These are phyloP conservation scores for Semaprochilodus insignis DNA, from an alignment of 2,797 vertebrate species.

Conservation along the genomic window DNA sequence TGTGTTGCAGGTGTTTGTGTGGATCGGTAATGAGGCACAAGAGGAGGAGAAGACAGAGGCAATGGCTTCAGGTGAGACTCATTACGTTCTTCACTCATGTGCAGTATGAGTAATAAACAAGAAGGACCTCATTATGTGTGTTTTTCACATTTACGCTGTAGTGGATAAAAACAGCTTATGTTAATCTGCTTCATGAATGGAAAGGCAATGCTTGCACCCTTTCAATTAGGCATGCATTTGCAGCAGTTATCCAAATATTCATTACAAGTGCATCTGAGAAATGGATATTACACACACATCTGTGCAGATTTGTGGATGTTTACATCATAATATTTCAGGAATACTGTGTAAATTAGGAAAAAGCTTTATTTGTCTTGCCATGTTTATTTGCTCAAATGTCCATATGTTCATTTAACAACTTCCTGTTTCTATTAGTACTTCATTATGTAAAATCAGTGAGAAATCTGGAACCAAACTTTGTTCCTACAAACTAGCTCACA, in stretches of 20 bases:
- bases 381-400: no score
- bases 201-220: neutral
- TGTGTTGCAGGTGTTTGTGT: slow-evolving; percentile 90
- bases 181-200: neutral
- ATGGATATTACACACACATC: neutral
- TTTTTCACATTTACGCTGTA: slow-evolving; percentile 1
- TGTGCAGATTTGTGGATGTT: neutral
- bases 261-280: neutral
- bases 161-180: slow-evolving; percentile 5
- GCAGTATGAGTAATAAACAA: neutral
- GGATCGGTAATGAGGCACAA: slow-evolving; percentile 95
- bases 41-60: slow-evolving; percentile 96
- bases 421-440: no score
- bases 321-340: neutral
- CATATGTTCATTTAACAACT: no score
- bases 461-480: no score
- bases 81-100: slow-evolving; percentile 32
- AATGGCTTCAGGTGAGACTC: slow-evolving; percentile 84
- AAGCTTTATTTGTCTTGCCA: no score
- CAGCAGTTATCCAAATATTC: neutral
- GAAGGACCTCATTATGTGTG: slow-evolving; percentile 21
- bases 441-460: no score
- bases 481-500: no score
- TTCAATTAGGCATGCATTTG: neutral
- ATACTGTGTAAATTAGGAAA: neutral